Evolutionary conservation across 1,140 invertebrate genomes (phyloP), one percentile per base, ranked within the genome.

Genomic region (Hermatobates lingyangjiaoensis): DNA sequence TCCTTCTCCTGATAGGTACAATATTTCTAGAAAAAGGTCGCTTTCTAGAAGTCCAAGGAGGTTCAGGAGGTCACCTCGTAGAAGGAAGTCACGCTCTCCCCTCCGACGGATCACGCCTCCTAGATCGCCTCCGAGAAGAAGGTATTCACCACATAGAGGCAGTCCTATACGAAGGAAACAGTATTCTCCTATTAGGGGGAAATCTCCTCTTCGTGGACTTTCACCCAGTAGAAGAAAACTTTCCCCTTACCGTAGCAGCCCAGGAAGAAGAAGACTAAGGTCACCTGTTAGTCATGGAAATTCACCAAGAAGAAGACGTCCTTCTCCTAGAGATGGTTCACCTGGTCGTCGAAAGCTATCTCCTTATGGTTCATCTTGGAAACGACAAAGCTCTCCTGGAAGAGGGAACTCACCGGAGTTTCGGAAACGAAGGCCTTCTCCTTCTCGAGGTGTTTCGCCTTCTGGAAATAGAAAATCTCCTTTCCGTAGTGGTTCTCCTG

Each of bases 241-340:
- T 18, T 20, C 39, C 18, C 21, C 5, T 5, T n/a, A n/a, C n/a
- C n/a, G n/a, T n/a, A n/a, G n/a, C n/a, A n/a, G n/a, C n/a, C n/a
- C n/a, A n/a, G n/a, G n/a, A 18, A 15, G 25, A n/a, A n/a, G n/a
- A n/a, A 50, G 49, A 50, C n/a, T 12, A 24, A 50, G 24, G 20
- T 40, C 30, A 5, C 49, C 38, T 25, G 2, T 39, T 5, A 42
- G 39, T 18, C 21, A 42, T 24, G 18, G 27, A 23, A 27, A 38
- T 25, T 24, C 30, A 14, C 45, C 27, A 15, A 24, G 51, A 5
- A 53, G 27, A 45, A 45, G 45, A n/a, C 34, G 30, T 14, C 27
- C 28, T 5, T 47, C 52, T 2, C 38, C 30, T 2, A 14, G 18
- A 18, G 14, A 42, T 42, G 39, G 21, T 5, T 42, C 39, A 10